phyloP scores from a whole-genome alignment of 2,888 invertebrate species.

The Heliconius charithonia region DNA sequence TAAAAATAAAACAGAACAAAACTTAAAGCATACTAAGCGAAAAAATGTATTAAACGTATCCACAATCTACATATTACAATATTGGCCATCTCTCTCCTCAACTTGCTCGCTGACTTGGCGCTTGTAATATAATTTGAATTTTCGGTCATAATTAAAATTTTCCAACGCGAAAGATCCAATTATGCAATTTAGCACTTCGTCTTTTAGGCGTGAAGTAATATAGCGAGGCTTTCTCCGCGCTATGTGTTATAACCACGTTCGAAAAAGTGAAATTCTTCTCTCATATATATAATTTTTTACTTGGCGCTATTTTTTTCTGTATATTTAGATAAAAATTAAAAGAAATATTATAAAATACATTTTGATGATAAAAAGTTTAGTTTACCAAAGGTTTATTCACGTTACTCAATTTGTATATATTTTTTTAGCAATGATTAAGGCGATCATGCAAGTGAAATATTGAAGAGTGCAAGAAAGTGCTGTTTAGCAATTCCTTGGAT shows the following conservation, averaged over 20 bases:
- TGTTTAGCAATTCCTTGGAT: too few species aligned
- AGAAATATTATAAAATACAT: too few species aligned
- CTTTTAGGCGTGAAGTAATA: conserved; percentile 25
- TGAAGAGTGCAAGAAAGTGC: too few species aligned
- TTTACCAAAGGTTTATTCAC: too few species aligned
- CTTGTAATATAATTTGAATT: conserved; percentile 58
- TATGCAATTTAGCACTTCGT: conserved; percentile 58
- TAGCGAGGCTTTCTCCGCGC: conserved; percentile 2
- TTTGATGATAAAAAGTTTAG: too few species aligned
- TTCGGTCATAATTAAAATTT: conserved; percentile 65
- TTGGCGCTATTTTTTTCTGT: too few species aligned
- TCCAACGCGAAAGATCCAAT: conserved; percentile 59
- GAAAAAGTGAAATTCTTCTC: not conserved
- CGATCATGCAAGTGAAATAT: too few species aligned
- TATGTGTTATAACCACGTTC: conserved; percentile 16
- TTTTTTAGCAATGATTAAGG: too few species aligned
- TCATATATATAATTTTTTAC: not conserved
- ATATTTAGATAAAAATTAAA: too few species aligned
- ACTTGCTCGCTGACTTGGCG: conserved; percentile 55
- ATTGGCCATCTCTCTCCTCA: conserved; percentile 40
- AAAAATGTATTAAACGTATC: conserved; percentile 6
- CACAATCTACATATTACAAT: conserved; percentile 18
- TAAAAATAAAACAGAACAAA: not conserved
- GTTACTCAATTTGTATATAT: too few species aligned
- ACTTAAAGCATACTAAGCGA: not conserved